Base-by-base conservation (phyloP, 2,797 vertebrate species). In the Heterohyrax brucei region DNA sequence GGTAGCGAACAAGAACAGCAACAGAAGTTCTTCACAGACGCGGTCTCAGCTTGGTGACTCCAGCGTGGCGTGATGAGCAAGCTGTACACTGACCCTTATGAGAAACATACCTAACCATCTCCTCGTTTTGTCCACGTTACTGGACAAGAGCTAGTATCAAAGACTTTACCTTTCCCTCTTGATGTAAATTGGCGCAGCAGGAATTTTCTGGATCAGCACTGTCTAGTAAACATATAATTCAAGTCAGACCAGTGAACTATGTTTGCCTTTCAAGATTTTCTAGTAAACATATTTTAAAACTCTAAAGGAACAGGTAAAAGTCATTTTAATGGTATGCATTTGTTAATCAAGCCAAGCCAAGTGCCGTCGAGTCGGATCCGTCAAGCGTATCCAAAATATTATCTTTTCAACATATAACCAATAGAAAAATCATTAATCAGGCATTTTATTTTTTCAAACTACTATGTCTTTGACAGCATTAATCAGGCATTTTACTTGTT, bases 291-390 rank as follows among this genome's bases (percentile, higher is more conserved):
- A 53, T 53, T 53, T 53, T 8, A 53, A 53, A 53, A 91, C 21
- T 50, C 46, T 85, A 64, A 81, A 91, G 53, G 19, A 91, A 85
- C 10, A 93, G 59, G 59, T 50, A 14, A 84, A 92, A 75, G 72
- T 48, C 80, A 72, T 2, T 50, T 2, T 50, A 85, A 78, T 1
- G 10, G 46, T 80, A 59, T 18, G 50, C 14, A 86, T 91, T 59
- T 30, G 28, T 81, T 91, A 53, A 87, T 72, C 53, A 90, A 70
- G 39, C 39, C 39, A 39, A 39, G 39, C 39, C 39, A 39, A 39
- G 39, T 39, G 39, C 39, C 39, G 39, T 39, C 39, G 39, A 39
- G 39, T 39, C 39, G 3, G 39, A 39, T 39, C 39, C 39, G 39
- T 39, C 39, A 39, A 39, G 39, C 39, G 39, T 16, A n/a, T 1